Conservation (phyloP, 2,888 invertebrate species). For the Physocephala rufipes region DNA sequence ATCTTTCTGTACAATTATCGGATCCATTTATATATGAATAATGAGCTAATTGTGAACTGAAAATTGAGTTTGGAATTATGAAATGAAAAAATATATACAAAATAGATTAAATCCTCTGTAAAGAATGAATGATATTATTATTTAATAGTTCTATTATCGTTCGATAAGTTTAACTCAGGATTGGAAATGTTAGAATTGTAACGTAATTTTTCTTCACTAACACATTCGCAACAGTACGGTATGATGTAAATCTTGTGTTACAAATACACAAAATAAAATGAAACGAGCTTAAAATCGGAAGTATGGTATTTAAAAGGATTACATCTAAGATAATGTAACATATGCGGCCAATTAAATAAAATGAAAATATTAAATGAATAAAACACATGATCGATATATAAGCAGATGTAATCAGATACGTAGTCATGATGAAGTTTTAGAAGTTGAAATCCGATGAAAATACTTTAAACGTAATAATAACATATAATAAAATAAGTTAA, state of each 20-base stretch:
- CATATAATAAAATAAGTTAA: slow-evolving; percentile 58
- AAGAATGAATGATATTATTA: background rate
- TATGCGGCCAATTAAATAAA: slow-evolving; percentile 46
- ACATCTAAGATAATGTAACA: slow-evolving; percentile 46
- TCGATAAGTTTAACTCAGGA: background rate
- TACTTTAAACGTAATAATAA: slow-evolving; percentile 39
- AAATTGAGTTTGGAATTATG: slow-evolving; percentile 26
- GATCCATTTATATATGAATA: slow-evolving; percentile 46
- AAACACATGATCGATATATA: slow-evolving; percentile 33
- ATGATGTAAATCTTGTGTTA: slow-evolving; percentile 7
- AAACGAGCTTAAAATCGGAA: slow-evolving; percentile 17
- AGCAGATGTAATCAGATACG: background rate
- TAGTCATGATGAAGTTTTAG: slow-evolving; percentile 16
- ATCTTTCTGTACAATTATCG: slow-evolving; percentile 42
- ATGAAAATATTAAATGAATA: slow-evolving; percentile 28
- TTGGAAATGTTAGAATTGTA: background rate
- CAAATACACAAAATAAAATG: slow-evolving; percentile 10
- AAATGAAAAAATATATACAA: slow-evolving; percentile 42
- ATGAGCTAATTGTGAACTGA: slow-evolving; percentile 29
- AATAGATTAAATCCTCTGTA: slow-evolving; percentile 12
- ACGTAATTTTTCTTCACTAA: background rate
- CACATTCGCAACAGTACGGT: background rate
- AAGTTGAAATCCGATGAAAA: slow-evolving; percentile 26
- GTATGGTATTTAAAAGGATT: slow-evolving; percentile 6
- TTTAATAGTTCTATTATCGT: slow-evolving; percentile 3